Conservation (phyloP, 2,113 vertebrate species). For the Paedocypris sp. region DNA sequence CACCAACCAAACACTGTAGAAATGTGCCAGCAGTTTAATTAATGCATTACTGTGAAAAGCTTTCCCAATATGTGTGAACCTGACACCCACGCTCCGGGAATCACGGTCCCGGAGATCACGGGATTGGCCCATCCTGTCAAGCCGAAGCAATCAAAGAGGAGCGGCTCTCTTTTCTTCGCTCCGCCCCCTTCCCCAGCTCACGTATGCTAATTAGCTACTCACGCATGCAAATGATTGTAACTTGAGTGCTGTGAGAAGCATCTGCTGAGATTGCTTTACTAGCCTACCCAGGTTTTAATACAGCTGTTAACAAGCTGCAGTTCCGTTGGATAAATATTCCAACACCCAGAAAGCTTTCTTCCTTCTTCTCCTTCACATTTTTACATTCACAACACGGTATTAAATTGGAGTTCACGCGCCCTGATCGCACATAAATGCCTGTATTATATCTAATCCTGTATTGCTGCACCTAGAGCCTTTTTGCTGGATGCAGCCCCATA, state of each 20-base stretch:
- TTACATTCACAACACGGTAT: not conserved
- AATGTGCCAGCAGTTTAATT: slow-evolving; percentile 14
- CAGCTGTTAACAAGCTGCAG: not conserved
- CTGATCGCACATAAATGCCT: not conserved
- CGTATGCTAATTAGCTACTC: slow-evolving; percentile 21
- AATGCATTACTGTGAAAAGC: slow-evolving; percentile 9
- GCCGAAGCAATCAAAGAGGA: not conserved
- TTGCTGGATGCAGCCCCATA: not conserved
- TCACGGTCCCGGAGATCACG: too few relatives aligned
- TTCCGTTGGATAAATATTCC: not conserved
- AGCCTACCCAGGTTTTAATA: not conserved
- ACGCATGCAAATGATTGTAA: slow-evolving; percentile 23
- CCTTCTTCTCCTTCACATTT: not conserved
- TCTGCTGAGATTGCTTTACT: slow-evolving; percentile 10
- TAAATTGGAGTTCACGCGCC: not conserved
- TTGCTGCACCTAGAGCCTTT: not conserved
- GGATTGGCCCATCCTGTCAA: slow-evolving; percentile 3
- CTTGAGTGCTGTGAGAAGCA: slow-evolving; percentile 4
- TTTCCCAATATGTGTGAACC: slow-evolving; percentile 1
- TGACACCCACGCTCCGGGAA: slow-evolving; percentile 8
- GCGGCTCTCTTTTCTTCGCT: not conserved
- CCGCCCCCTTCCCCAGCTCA: not conserved
- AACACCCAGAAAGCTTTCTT: too few relatives aligned
- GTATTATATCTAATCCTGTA: not conserved
- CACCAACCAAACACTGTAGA: too few relatives aligned